Conservation (phyloP, 2,888 invertebrate species). For the Drosophila nigricruria region DNA sequence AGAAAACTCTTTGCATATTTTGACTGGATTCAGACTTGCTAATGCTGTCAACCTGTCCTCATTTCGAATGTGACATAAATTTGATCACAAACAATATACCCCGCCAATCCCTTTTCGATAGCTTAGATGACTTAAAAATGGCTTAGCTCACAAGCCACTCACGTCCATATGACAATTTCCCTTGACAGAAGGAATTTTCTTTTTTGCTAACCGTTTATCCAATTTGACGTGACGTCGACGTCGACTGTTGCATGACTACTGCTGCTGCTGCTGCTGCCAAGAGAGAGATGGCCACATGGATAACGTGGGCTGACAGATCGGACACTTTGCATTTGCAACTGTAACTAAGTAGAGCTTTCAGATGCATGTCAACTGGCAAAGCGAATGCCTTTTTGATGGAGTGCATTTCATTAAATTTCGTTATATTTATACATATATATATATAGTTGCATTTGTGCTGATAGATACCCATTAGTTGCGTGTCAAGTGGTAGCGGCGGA, state of each 20-base stretch:
- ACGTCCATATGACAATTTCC: constrained; percentile 43
- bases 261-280: not conserved
- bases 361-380: constrained; percentile 15
- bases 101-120: not conserved
- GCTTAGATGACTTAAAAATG: constrained; percentile 1
- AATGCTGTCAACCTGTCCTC: not conserved
- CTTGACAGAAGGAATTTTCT: constrained; percentile 42
- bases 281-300: not conserved
- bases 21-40: no score
- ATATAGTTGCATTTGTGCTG: not conserved
- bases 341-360: constrained; percentile 20
- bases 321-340: constrained; percentile 40
- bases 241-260: constrained; percentile 2
- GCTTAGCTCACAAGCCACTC: constrained; percentile 17
- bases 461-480: constrained; percentile 21
- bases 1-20: no score
- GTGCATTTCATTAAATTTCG: constrained; percentile 67
- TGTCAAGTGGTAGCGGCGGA: constrained; percentile 2
- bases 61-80: not conserved
- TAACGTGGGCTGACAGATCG: constrained; percentile 53
- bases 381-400: constrained; percentile 58
- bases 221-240: constrained; percentile 45
- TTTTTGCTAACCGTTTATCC: constrained; percentile 27
- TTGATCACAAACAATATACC: not conserved
- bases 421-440: not conserved